A percentile compares a stretch with the other conserved stretches of the same genome.
Evolutionary conservation across 2,888 invertebrate species (phyloP).

Genomic region (Pimpla rufipes): DNA sequence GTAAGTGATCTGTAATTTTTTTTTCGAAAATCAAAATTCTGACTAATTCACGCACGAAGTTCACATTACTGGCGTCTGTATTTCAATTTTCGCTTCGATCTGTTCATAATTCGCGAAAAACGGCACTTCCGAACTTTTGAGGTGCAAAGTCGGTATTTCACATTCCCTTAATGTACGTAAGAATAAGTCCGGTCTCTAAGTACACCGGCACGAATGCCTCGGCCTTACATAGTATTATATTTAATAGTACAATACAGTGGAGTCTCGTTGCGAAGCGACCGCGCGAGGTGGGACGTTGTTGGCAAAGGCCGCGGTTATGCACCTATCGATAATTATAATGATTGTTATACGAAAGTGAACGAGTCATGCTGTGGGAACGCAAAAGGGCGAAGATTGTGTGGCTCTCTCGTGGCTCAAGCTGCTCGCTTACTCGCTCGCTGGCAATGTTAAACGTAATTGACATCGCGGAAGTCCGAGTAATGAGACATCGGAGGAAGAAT

Average conservation of each 20-base stretch:
- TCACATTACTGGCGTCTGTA: too few species aligned
- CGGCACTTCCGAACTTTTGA: too few species aligned
- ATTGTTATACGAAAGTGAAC: constrained; percentile 67
- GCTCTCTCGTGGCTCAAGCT: constrained; percentile 6
- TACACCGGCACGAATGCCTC: constrained; percentile 38
- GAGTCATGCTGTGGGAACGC: constrained; percentile 71
- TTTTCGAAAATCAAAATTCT: too few species aligned
- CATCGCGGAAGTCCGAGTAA: constrained; percentile 73
- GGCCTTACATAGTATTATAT: constrained; percentile 53
- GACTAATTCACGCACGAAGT: too few species aligned
- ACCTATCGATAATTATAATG: constrained; percentile 73
- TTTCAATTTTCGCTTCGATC: too few species aligned
- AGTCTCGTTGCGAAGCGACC: constrained; percentile 58
- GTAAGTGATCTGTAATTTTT: too few species aligned
- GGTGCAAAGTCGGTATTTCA: too few species aligned
- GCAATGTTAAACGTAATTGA: constrained; percentile 73
- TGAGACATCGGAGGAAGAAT: constrained; percentile 71
- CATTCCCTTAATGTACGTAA: too few species aligned
- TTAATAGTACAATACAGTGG: constrained; percentile 54
- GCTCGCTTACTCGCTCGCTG: constrained; percentile 42
- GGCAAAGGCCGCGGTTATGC: constrained; percentile 62
- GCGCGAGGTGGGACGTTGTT: constrained; percentile 55
- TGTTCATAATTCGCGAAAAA: too few species aligned
- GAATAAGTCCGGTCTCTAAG: constrained; percentile 1
- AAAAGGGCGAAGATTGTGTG: constrained; percentile 65